A percentile compares a stretch with the other conserved stretches of the same genome.
Conservation (phyloP, 2,113 vertebrate genomes). For the Ageneiosus marmoratus region DNA sequence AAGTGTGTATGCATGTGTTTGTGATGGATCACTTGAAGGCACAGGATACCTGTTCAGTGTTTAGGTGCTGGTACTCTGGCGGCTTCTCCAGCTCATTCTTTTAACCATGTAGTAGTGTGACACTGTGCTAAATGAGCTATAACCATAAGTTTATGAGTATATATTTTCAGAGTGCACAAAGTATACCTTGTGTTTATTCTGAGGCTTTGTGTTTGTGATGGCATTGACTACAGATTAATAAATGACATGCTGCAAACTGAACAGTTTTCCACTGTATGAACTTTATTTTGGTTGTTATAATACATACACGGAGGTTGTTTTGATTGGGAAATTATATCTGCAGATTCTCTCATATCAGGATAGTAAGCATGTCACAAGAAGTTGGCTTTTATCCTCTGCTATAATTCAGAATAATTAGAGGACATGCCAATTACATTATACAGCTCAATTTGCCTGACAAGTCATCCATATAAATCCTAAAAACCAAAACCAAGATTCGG, state of each 20-base stretch:
- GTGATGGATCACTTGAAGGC: conserved; percentile 42
- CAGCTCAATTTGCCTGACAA: conserved; percentile 49
- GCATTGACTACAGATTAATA: conserved; percentile 23
- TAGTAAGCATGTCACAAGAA: conserved; percentile 33
- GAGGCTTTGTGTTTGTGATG: neutral
- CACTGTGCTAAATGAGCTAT: conserved; percentile 68
- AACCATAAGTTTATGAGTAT: conserved; percentile 59
- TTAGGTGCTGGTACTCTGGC: conserved; percentile 38
- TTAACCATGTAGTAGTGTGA: conserved; percentile 65
- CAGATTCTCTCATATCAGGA: conserved; percentile 47
- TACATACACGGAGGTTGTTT: conserved; percentile 52
- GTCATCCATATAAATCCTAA: conserved; percentile 15
- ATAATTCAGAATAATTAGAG: conserved; percentile 64
- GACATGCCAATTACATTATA: conserved; percentile 55
- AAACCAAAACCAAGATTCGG: neutral
- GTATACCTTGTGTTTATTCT: neutral
- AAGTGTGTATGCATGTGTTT: conserved; percentile 55
- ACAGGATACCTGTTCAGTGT: conserved; percentile 62
- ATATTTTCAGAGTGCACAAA: conserved; percentile 26
- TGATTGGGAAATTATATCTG: too few species aligned
- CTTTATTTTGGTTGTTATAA: conserved; percentile 69
- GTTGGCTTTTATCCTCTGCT: conserved; percentile 58
- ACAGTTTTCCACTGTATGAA: conserved; percentile 70
- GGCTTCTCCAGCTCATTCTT: conserved; percentile 58
- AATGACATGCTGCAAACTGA: conserved; percentile 53